These are phyloP conservation scores for Calliphora vomitoria DNA, from an alignment of 2,888 invertebrate species.

Conservation along the genomic window DNA sequence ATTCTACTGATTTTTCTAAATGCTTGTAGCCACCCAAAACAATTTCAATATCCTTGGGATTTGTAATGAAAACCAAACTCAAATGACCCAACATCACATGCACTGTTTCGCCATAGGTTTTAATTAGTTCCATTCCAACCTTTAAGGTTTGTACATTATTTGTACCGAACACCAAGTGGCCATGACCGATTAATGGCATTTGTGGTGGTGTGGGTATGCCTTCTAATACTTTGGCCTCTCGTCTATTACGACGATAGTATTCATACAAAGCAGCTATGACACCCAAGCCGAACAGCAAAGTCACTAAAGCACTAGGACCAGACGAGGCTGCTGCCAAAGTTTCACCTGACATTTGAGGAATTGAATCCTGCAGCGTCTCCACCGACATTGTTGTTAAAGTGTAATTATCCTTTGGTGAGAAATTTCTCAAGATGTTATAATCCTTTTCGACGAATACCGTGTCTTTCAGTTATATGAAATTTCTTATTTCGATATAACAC, in stretches of 20 bases:
- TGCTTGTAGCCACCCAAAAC: slow-evolving; percentile 90
- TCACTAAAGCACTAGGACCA: slow-evolving; percentile 76
- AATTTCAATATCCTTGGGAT: slow-evolving; percentile 90
- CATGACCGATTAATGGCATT: slow-evolving; percentile 89
- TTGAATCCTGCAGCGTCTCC: slow-evolving; percentile 75
- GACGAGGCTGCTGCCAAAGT: slow-evolving; percentile 53
- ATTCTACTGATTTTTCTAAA: slow-evolving; percentile 91
- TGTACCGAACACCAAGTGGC: slow-evolving; percentile 87
- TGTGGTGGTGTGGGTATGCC: slow-evolving; percentile 89
- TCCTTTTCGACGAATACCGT: slow-evolving; percentile 22
- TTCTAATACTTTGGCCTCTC: slow-evolving; percentile 87
- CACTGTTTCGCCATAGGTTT: slow-evolving; percentile 89
- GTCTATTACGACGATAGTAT: slow-evolving; percentile 85
- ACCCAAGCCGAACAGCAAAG: slow-evolving; percentile 79
- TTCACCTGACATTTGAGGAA: slow-evolving; percentile 78
- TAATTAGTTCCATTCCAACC: slow-evolving; percentile 85
- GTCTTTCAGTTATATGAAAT: slow-evolving; percentile 67
- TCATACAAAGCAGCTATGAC: slow-evolving; percentile 79
- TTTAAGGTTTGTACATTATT: slow-evolving; percentile 83
- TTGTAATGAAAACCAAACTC: slow-evolving; percentile 88
- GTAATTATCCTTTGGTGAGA: slow-evolving; percentile 27
- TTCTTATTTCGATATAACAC: slow-evolving; percentile 69
- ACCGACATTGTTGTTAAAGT: slow-evolving; percentile 76
- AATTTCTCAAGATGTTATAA: slow-evolving; percentile 1
- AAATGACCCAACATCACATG: slow-evolving; percentile 90